A percentile compares a stretch with the other conserved stretches of the same genome.
Conservation (phyloP, 2,797 vertebrate genomes). For the Alcedo atthis region DNA sequence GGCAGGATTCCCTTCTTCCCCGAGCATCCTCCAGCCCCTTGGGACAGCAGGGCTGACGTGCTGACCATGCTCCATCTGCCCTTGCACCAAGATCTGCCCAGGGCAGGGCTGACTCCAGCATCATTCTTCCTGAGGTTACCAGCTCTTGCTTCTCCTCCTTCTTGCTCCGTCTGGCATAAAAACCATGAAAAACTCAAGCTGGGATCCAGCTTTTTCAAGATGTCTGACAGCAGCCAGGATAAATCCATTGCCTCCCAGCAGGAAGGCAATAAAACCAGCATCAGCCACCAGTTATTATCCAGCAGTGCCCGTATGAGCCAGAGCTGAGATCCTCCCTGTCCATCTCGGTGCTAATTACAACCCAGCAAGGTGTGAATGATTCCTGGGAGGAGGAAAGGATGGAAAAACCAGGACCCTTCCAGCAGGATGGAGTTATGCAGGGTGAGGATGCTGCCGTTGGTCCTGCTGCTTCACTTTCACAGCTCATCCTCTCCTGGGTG, state of each 20-base stretch:
- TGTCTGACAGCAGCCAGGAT: background rate
- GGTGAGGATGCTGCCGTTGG: background rate
- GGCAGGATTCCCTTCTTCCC: background rate
- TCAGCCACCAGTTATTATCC: conserved; percentile 1
- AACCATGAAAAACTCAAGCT: background rate
- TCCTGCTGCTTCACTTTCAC: background rate
- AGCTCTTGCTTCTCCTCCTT: background rate
- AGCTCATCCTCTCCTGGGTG: background rate
- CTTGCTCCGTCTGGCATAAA: background rate
- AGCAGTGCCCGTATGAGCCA: background rate
- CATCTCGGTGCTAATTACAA: background rate
- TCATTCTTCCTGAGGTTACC: background rate
- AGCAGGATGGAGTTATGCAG: fast-evolving
- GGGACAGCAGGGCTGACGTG: background rate
- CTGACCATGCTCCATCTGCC: background rate
- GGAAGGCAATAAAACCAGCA: background rate
- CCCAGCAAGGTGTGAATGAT: background rate
- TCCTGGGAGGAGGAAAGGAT: background rate
- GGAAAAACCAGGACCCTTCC: background rate
- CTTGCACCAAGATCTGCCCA: fast-evolving
- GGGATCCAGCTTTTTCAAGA: background rate
- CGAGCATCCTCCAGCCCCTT: background rate
- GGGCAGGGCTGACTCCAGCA: background rate
- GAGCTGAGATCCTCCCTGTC: background rate
- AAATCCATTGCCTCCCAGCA: conserved; percentile 25